Conservation (phyloP, 2,113 vertebrate species). For the Pelvicachromis taeniatus region DNA sequence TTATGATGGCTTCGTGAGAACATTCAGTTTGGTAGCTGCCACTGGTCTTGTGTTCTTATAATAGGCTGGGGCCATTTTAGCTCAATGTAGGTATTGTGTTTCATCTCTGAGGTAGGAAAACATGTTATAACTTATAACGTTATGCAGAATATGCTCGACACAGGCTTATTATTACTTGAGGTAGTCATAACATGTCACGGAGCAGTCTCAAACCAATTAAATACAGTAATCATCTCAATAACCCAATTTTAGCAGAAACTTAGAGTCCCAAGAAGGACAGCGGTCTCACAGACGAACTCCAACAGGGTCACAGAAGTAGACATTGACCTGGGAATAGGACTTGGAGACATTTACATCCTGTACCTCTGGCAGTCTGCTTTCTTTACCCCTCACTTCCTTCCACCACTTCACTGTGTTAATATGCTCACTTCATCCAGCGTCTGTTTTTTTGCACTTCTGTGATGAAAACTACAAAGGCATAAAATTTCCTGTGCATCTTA, state of each 20-base stretch:
- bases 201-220: slow-evolving; percentile 28
- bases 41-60: neutral
- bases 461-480: slow-evolving; percentile 10
- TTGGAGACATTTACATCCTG: slow-evolving; percentile 23
- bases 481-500: slow-evolving; percentile 17
- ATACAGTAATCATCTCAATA: slow-evolving; percentile 49
- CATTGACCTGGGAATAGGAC: slow-evolving; percentile 32
- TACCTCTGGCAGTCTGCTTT: neutral
- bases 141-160: slow-evolving; percentile 9
- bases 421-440: neutral
- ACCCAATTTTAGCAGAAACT: slow-evolving; percentile 41
- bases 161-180: slow-evolving; percentile 20
- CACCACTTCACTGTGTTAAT: slow-evolving; percentile 4
- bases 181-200: slow-evolving; percentile 57
- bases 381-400: neutral
- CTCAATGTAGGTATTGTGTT: slow-evolving; percentile 13
- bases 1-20: slow-evolving; percentile 1
- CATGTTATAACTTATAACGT: slow-evolving; percentile 3
- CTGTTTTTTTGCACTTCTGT: neutral
- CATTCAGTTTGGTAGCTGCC: neutral
- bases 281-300: neutral
- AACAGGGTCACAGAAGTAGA: slow-evolving; percentile 11
- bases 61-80: neutral
- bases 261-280: slow-evolving; percentile 4
- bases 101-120: slow-evolving; percentile 23